Evolutionary conservation across 2,113 vertebrate genomes (phyloP).

Genomic region (Galbula dea): DNA sequence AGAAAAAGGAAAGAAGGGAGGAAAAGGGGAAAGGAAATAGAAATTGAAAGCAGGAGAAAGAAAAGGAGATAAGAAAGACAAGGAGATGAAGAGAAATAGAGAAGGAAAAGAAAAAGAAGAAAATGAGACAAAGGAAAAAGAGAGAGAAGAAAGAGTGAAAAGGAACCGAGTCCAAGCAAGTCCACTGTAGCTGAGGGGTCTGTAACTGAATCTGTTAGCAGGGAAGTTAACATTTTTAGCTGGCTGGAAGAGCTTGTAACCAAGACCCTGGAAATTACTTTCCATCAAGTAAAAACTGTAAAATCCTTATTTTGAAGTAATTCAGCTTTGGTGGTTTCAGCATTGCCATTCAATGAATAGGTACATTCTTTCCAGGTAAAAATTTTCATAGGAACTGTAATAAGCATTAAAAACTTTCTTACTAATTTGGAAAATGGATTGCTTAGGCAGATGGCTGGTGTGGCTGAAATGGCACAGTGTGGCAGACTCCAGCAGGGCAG

Average conservation of each 20-base stretch:
- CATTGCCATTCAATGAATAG: not conserved
- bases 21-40: too few species aligned
- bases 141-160: too few species aligned
- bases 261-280: not conserved
- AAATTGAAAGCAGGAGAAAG: too few species aligned
- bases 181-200: too few species aligned
- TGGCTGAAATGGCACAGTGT: not conserved
- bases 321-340: not conserved
- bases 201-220: too few species aligned
- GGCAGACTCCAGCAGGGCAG: not conserved
- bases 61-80: too few species aligned
- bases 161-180: too few species aligned
- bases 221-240: too few species aligned
- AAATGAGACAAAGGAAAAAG: too few species aligned
- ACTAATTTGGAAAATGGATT: not conserved
- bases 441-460: not conserved
- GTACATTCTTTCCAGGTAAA: not conserved
- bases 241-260: not conserved
- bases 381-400: not conserved
- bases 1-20: too few species aligned
- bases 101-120: too few species aligned
- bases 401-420: not conserved
- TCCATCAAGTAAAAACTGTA: not conserved
- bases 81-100: too few species aligned
- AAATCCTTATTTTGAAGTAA: not conserved